These are phyloP conservation scores for Onthophagus taurus DNA, from an alignment of 1,140 invertebrate genomes.

Conservation along the genomic window DNA sequence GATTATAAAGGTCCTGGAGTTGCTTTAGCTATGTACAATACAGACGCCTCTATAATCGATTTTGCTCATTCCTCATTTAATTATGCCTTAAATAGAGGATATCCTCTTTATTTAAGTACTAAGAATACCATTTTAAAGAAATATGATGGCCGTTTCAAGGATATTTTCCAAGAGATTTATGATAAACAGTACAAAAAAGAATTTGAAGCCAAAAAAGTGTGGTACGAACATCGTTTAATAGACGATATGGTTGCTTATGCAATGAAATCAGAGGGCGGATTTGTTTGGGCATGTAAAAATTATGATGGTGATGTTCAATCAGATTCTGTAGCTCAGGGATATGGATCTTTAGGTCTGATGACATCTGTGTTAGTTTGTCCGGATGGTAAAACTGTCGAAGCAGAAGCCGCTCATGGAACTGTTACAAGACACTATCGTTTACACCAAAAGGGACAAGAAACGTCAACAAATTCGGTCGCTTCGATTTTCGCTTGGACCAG, in stretches of 20 bases:
- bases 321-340: constrained; percentile 93
- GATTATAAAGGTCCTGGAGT: constrained; percentile 83
- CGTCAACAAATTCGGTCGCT: constrained; percentile 96
- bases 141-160: constrained; percentile 98
- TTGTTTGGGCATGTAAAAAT: constrained; percentile 99
- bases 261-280: constrained; percentile 97
- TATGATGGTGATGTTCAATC: constrained; percentile 99
- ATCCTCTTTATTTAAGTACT: constrained; percentile 92
- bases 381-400: constrained; percentile 94
- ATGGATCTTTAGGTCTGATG: constrained; percentile 89
- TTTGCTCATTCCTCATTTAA: constrained; percentile 94
- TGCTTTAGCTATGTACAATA: constrained; percentile 94
- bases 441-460: constrained; percentile 93
- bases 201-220: constrained; percentile 79
- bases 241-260: constrained; percentile 99
- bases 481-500: constrained; percentile 97
- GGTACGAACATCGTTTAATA: constrained; percentile 97
- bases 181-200: constrained; percentile 78
- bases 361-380: constrained; percentile 91
- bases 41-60: constrained; percentile 80
- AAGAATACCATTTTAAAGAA: constrained; percentile 99
- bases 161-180: constrained; percentile 98
- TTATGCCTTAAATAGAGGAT: constrained; percentile 75
- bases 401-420: constrained; percentile 96
- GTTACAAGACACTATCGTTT: constrained; percentile 92